Conservation (phyloP, 2,113 vertebrate genomes). For the Noturus placidus region DNA sequence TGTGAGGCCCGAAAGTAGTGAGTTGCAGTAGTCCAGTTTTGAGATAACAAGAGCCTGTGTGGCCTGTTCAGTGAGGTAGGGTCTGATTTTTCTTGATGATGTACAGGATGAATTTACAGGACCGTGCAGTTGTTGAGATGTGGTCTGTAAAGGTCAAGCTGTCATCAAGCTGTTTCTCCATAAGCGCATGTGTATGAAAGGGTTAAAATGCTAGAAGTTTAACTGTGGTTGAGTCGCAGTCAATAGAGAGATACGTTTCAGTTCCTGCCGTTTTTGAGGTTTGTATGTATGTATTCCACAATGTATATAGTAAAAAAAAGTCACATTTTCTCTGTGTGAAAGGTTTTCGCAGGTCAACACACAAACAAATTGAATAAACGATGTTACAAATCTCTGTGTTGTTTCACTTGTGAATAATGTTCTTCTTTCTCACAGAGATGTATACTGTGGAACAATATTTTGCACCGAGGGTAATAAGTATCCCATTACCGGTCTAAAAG, state of each 20-base stretch:
- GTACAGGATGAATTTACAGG: too few species aligned
- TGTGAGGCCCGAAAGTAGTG: too few species aligned
- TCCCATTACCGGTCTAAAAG: slow-evolving; percentile 63
- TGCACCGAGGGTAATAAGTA: slow-evolving; percentile 70
- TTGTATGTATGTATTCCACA: not conserved
- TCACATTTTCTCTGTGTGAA: not conserved
- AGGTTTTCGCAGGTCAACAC: not conserved
- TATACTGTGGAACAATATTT: slow-evolving; percentile 78
- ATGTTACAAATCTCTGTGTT: not conserved
- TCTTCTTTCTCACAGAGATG: slow-evolving; percentile 62
- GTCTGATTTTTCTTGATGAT: too few species aligned
- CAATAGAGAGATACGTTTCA: not conserved
- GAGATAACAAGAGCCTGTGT: too few species aligned
- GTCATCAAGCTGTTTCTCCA: too few species aligned
- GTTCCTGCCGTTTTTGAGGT: not conserved
- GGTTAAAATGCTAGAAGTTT: too few species aligned
- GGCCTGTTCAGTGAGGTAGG: too few species aligned
- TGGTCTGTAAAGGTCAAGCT: too few species aligned
- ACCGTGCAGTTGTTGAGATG: too few species aligned
- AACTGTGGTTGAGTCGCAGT: not conserved
- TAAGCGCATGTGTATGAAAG: too few species aligned
- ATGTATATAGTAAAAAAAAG: not conserved
- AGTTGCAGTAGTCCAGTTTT: too few species aligned
- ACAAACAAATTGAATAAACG: not conserved
- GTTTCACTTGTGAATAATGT: not conserved